Evolutionary conservation across 35 echinoderm and acorn worm species (phyloP), one percentile per base, ranked within the genome.

Genomic region (Apostichopus californicus): DNA sequence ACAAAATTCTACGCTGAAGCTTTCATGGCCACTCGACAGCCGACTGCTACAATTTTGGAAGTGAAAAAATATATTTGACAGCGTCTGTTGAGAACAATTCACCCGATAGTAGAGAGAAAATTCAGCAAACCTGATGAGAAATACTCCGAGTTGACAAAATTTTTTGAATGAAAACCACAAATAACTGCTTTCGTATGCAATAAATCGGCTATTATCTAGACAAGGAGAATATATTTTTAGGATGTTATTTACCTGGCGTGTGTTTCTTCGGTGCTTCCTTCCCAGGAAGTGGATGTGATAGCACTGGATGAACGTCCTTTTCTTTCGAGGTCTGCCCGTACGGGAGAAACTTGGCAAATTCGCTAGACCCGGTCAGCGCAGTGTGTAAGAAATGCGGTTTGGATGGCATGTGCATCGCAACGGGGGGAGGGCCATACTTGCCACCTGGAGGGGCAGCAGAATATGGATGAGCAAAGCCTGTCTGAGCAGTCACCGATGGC

Each of bases 371-470:
- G 20, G 80, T 83, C 56, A 83, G 20, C 8, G 80, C 80, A 55
- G 80, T 83, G 52, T 83, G 80, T 15, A 83, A 56, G 28, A 83
- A 83, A 55, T 83, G 80, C 17, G 80, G 80, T 54, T 83, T 83
- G 9, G 80, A 83, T n/a, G 52, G 52, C 52, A 83, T 54, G 13
- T 54, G 80, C 34, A 55, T 55, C 20, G 52, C 8, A 55, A 53
- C 11, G 54, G 2, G 71, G 24, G 71, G 71, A 18, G 71, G 71
- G 34, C 34, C 34, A 22, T 75, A 73, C 70, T 73, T 73, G 70
- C 70, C 18, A 24, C 71, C 71, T 18, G 14, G 71, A 18, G 71
- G 71, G 71, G 71, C 71, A 46, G 34, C 34, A 22, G 71, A 75
- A 75, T 75, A 75, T 22, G 71, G 71, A 75, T 75, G 71, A 0